Percentiles rank a stretch among this genome's conserved stretches.
These are phyloP conservation scores for Epizoanthus illoricatus DNA, from an alignment of 92 coral and sea anemone genomes.

Conservation along the genomic window DNA sequence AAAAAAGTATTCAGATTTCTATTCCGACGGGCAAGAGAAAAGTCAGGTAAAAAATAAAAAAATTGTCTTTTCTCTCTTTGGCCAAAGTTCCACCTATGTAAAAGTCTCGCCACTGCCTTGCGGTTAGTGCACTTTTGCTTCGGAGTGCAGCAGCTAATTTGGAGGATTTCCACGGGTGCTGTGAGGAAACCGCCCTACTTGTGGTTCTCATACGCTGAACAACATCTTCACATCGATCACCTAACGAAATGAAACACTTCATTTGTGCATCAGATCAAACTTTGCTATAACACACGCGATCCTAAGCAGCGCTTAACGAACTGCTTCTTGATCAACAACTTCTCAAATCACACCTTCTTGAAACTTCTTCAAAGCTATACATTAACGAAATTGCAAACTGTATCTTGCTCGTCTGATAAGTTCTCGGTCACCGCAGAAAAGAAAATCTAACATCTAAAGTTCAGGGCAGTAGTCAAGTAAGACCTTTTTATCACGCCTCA, in stretches of 20 bases:
- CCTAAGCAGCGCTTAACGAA: background rate
- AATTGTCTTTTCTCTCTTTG: background rate
- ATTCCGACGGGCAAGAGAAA: slow-evolving; percentile 5
- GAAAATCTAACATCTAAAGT: too few relatives aligned
- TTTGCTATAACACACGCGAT: slow-evolving; percentile 9
- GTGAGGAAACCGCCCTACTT: background rate
- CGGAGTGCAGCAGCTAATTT: background rate
- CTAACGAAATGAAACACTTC: background rate
- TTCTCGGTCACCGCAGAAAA: background rate
- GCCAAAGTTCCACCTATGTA: background rate
- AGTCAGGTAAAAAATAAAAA: slow-evolving; percentile 8
- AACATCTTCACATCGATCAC: background rate
- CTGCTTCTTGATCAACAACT: background rate
- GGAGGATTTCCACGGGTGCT: background rate
- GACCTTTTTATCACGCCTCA: background rate
- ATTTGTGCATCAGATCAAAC: background rate
- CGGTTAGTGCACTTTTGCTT: background rate
- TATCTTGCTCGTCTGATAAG: slow-evolving; percentile 11
- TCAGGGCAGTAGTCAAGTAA: background rate
- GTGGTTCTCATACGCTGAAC: background rate
- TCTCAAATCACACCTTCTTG: slow-evolving; percentile 5
- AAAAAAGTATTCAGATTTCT: slow-evolving; percentile 3
- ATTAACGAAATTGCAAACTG: background rate
- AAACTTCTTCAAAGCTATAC: background rate
- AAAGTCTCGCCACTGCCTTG: background rate